Evolutionary conservation across 64 coral and sea anemone genomes (phyloP), one percentile per base, ranked within the genome.

Genomic region (Stylophora pistillata): DNA sequence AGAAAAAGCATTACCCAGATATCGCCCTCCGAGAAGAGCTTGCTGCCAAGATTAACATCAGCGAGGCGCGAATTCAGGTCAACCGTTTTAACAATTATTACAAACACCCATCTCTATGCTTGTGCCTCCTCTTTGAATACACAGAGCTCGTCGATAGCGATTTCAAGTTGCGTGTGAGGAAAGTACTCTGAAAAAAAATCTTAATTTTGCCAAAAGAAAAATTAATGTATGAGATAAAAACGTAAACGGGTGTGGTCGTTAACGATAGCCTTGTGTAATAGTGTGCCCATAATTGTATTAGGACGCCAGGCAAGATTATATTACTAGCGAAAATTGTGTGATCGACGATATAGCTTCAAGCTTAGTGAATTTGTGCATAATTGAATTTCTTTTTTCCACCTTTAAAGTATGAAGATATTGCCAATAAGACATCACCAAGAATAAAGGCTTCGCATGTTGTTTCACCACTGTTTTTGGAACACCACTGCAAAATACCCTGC

Each of bases 1-100:
- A 99, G 65, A 99, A 99, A 73, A 99, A 99, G 62, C 97, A 99
- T 32, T 99, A 99, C 30, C 97, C 97, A 4, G 97, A 99, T 59
- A 99, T 99, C 30, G 97, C 97, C 10, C 91, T 99, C 14, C 75
- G 97, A 47, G 97, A 99, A 26, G 97, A 99, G 41, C 78, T 99
- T 5, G 97, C 97, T 32, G 83, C 88, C 13, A 99, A 99, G 62
- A 99, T 99, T 76, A 95, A 88, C 61, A 99, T 99, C 26, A 99
- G 97, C 65, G 97, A 99, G 59, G 97, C 97, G 13, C 23, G 97
- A 68, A 99, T 99, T 27, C 97, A 99, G 97, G 97, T 99, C 3
- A 47, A 47, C 7, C 37, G 37, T 47, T 47, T 47, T 47, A 69
- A 87, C 71, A 32, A 33, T 5, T 15, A 68, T 53, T 3, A 84